These are phyloP conservation scores for Hafferia zeledoni DNA, from an alignment of 2,797 vertebrate species.

Conservation along the genomic window DNA sequence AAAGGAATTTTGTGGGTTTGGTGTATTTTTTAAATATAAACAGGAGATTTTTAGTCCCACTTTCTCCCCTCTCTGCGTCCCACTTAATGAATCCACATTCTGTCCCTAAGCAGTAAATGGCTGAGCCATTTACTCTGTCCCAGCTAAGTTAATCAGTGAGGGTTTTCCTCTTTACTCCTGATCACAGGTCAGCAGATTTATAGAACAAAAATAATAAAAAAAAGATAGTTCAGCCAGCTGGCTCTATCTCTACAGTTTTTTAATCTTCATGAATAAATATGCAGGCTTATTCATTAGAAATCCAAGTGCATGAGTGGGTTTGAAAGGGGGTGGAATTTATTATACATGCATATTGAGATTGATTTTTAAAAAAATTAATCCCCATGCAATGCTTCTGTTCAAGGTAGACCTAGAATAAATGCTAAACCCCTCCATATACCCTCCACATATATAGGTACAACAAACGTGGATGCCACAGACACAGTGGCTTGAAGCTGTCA, in stretches of 20 bases:
- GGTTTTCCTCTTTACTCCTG: background rate
- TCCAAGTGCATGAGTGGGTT: conserved; percentile 54
- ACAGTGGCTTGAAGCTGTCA: background rate
- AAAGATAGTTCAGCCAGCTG: conserved; percentile 11
- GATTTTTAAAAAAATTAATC: background rate
- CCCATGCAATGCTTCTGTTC: background rate
- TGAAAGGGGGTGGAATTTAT: conserved; percentile 63
- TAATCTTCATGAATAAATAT: conserved; percentile 67
- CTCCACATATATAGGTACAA: background rate
- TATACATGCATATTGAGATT: conserved; percentile 15
- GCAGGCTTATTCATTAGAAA: conserved; percentile 58
- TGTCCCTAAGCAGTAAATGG: background rate
- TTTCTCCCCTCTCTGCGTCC: background rate
- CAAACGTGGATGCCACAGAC: background rate
- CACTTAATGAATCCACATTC: fast-evolving
- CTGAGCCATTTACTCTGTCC: background rate
- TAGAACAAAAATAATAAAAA: background rate
- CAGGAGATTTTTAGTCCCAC: background rate
- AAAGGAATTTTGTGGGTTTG: background rate
- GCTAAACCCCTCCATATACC: background rate
- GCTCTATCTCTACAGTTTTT: conserved; percentile 32
- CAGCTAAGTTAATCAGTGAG: background rate
- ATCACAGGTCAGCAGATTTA: conserved; percentile 47
- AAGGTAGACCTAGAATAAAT: background rate
- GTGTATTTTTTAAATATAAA: background rate